Evolutionary conservation across 2,797 vertebrate species (phyloP).

Genomic region (Acipenser transmontanus): DNA sequence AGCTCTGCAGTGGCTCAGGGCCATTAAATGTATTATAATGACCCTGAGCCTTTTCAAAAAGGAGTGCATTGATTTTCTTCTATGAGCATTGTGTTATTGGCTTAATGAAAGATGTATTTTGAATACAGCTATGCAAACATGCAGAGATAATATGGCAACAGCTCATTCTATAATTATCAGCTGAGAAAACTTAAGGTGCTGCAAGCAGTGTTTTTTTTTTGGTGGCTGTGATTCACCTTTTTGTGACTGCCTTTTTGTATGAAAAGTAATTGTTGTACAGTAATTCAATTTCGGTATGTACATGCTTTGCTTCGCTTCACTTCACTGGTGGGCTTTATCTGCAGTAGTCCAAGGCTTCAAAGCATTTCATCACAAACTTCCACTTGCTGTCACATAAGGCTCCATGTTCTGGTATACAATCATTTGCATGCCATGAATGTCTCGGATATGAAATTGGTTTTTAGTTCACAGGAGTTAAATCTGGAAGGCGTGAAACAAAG

Average conservation of each 20-base stretch:
- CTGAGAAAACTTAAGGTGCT: background rate
- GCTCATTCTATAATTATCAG: background rate
- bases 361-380: conserved; percentile 75
- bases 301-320: conserved; percentile 62
- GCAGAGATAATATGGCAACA: background rate
- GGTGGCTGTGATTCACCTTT: conserved; percentile 54
- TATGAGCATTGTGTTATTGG: background rate
- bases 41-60: background rate
- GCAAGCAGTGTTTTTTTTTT: background rate
- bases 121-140: background rate
- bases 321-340: conserved; percentile 72
- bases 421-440: conserved; percentile 56
- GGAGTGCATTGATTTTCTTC: conserved; percentile 6
- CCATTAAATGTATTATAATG: no score
- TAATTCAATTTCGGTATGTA: conserved; percentile 80
- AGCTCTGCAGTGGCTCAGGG: no score
- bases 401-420: conserved; percentile 43
- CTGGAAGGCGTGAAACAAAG: conserved; percentile 19
- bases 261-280: conserved; percentile 77
- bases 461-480: conserved; percentile 2
- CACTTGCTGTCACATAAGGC: conserved; percentile 62
- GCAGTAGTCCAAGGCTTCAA: conserved; percentile 60
- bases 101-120: conserved; percentile 4
- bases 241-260: conserved; percentile 45
- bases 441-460: conserved; percentile 11